phyloP scores from a whole-genome alignment of 2,888 invertebrate genomes.

The Bombylius discolor region DNA sequence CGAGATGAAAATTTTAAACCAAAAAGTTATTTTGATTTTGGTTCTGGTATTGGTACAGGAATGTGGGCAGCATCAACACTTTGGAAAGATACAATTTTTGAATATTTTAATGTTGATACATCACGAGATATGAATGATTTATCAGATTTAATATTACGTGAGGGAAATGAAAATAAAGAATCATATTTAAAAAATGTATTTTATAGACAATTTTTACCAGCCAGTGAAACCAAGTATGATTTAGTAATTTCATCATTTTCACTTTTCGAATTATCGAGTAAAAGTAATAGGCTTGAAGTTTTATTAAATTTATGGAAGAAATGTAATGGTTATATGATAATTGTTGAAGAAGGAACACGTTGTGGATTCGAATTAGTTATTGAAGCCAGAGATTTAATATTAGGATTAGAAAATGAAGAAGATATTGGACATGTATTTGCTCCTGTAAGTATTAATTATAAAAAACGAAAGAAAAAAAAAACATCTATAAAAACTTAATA shows the following conservation, averaged over 20 bases:
- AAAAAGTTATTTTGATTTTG: slow-evolving; percentile 71
- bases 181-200: slow-evolving; percentile 48
- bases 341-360: slow-evolving; percentile 73
- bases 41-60: slow-evolving; percentile 78
- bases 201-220: slow-evolving; percentile 72
- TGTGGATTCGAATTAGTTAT: slow-evolving; percentile 69
- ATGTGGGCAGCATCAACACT: slow-evolving; percentile 67
- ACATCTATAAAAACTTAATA: slow-evolving; percentile 3
- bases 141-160: slow-evolving; percentile 54
- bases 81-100: slow-evolving; percentile 61
- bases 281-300: slow-evolving; percentile 51
- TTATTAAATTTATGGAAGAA: slow-evolving; percentile 75
- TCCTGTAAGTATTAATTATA: slow-evolving; percentile 46
- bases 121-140: slow-evolving; percentile 74
- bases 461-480: not conserved
- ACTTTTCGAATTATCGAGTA: slow-evolving; percentile 62
- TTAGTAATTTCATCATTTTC: slow-evolving; percentile 70
- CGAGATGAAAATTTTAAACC: slow-evolving; percentile 59
- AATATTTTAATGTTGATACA: slow-evolving; percentile 75
- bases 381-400: slow-evolving; percentile 72
- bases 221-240: slow-evolving; percentile 51
- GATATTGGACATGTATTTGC: slow-evolving; percentile 52
- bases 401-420: slow-evolving; percentile 38
- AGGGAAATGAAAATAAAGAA: slow-evolving; percentile 49
- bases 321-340: slow-evolving; percentile 65